A percentile compares a stretch with the other conserved stretches of the same genome.
Conservation (phyloP, 2,888 invertebrate genomes). For the Eudemis profundana region DNA sequence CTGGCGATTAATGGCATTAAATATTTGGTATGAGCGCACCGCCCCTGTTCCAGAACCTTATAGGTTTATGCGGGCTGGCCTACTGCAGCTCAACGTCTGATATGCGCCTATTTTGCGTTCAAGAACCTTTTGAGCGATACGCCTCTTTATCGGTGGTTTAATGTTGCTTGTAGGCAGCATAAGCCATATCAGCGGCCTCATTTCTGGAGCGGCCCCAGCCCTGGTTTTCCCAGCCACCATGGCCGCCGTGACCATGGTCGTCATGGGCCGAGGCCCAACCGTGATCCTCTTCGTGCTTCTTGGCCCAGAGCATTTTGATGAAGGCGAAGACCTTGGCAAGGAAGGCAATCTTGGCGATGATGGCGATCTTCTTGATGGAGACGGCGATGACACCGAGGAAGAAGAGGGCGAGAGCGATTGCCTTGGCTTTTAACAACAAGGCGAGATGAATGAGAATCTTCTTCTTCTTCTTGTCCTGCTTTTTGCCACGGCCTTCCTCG, state of each 20-base stretch:
- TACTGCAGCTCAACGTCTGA: too few relatives aligned
- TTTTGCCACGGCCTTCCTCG: constrained; percentile 87
- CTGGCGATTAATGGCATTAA: constrained; percentile 48
- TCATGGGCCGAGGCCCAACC: constrained; percentile 60
- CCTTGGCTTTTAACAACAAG: constrained; percentile 88
- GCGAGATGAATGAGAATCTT: constrained; percentile 81
- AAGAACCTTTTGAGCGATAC: background rate
- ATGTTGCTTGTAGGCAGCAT: constrained; percentile 72
- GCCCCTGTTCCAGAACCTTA: background rate
- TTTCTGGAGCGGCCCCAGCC: constrained; percentile 77
- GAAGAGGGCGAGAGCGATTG: constrained; percentile 87
- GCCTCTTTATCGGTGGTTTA: constrained; percentile 38
- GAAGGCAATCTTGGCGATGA: constrained; percentile 91
- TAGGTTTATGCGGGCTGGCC: too few relatives aligned
- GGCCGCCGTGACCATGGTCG: constrained; percentile 61
- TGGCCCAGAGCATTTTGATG: constrained; percentile 73
- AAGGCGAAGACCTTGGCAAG: constrained; percentile 72
- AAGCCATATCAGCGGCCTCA: constrained; percentile 73
- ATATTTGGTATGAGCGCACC: constrained; percentile 57
- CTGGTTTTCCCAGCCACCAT: constrained; percentile 64
- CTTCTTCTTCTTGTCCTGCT: constrained; percentile 86
- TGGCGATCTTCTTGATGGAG: constrained; percentile 89
- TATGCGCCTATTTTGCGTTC: too few relatives aligned
- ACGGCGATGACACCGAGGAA: constrained; percentile 88
- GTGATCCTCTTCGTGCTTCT: constrained; percentile 69